Percentiles rank a stretch among this genome's conserved stretches.
Conservation (phyloP, 2,888 invertebrate genomes). For the Hydroisotoma schaefferi region DNA sequence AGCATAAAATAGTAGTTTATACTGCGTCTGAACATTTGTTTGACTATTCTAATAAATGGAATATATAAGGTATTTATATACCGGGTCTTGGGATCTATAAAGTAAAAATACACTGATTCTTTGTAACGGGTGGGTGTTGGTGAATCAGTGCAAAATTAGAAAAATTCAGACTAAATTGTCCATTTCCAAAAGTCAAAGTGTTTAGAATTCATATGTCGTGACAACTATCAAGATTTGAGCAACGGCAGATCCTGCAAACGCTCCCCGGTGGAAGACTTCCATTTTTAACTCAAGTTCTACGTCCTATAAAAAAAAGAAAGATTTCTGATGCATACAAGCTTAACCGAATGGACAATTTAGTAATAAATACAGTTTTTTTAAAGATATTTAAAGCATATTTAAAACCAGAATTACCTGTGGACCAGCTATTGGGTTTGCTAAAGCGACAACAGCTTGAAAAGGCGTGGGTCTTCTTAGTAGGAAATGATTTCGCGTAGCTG, state of each 20-base stretch:
- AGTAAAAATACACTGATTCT: no score
- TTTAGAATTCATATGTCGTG: constrained; percentile 74
- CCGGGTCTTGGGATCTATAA: no score
- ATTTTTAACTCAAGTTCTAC: constrained; percentile 81
- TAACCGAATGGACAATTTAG: no score
- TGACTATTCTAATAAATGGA: no score
- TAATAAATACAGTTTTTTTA: background rate
- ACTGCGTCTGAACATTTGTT: no score
- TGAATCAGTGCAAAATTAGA: no score
- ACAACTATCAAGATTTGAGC: constrained; percentile 82
- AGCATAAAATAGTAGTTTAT: no score
- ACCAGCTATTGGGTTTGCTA: constrained; percentile 71
- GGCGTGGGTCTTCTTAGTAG: constrained; percentile 59
- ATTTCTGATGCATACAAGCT: no score
- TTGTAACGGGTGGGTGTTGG: no score
- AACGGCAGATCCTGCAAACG: constrained; percentile 75
- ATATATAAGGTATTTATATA: no score
- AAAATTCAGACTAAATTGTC: no score
- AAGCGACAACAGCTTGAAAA: constrained; percentile 67
- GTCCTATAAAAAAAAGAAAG: constrained; percentile 54
- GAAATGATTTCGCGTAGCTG: constrained; percentile 53
- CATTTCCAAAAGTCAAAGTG: no score
- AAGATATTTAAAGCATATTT: background rate
- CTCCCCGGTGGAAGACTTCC: constrained; percentile 70
- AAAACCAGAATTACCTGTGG: constrained; percentile 74